These are phyloP conservation scores for Tenthredo distinguenda DNA, from an alignment of 2,888 invertebrate genomes.

Conservation along the genomic window DNA sequence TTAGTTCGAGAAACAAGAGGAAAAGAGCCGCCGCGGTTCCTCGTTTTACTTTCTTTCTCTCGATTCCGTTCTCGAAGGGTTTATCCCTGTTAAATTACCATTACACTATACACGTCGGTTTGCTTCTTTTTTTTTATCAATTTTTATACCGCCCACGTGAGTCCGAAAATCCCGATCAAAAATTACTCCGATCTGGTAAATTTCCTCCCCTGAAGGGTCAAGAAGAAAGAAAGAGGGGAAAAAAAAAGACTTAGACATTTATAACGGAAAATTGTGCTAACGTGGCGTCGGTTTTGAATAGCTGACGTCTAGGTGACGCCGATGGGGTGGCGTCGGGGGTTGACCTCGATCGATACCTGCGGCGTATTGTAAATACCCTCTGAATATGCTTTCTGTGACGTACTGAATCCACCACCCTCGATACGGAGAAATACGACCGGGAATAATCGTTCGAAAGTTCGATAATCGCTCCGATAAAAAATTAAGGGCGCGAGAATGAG, in stretches of 20 bases:
- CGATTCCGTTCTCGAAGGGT: not conserved
- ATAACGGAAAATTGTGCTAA: constrained; percentile 25
- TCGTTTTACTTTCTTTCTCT: not conserved
- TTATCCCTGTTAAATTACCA: not conserved
- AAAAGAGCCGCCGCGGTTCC: not conserved
- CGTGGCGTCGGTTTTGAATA: constrained; percentile 47
- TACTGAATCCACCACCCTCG: not conserved
- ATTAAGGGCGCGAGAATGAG: not conserved
- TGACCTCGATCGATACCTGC: constrained; percentile 50
- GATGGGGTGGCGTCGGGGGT: constrained; percentile 32
- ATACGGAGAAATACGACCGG: not conserved
- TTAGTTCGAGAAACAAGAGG: not conserved
- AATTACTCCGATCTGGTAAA: not conserved
- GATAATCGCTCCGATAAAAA: not conserved
- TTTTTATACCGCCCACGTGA: not conserved
- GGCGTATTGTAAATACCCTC: constrained; percentile 49
- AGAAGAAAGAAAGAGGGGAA: no score
- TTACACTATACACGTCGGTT: not conserved
- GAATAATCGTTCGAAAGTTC: not conserved
- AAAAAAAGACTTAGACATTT: not conserved
- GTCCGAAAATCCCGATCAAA: no score
- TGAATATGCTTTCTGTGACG: constrained; percentile 34
- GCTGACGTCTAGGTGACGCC: constrained; percentile 52
- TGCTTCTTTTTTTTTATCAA: not conserved
- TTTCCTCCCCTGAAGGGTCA: not conserved